These are phyloP conservation scores for Drosophila setifemur DNA, from an alignment of 1,140 invertebrate genomes.

Conservation along the genomic window DNA sequence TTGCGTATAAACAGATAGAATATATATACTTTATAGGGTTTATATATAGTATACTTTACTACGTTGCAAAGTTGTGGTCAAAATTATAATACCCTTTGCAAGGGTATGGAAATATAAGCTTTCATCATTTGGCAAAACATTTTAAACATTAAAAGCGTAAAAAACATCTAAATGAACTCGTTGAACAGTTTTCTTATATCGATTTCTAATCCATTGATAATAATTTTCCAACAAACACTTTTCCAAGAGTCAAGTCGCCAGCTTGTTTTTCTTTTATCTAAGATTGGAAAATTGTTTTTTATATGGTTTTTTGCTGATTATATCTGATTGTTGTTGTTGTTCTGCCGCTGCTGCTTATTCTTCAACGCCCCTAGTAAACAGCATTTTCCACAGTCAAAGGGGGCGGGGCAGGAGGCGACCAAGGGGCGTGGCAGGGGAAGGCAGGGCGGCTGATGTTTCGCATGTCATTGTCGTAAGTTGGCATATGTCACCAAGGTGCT, in stretches of 20 bases:
- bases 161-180: too few species aligned
- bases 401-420: not conserved
- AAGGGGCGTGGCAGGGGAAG: not conserved
- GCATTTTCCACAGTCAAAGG: constrained; percentile 3
- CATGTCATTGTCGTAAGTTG: constrained; percentile 70
- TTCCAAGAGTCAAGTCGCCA: not conserved
- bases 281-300: constrained; percentile 34
- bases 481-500: constrained; percentile 79
- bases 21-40: too few species aligned
- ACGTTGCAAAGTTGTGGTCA: too few species aligned
- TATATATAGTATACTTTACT: too few species aligned
- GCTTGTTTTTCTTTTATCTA: constrained; percentile 13
- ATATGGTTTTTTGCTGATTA: constrained; percentile 12
- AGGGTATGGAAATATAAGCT: not conserved
- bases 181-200: not conserved
- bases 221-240: not conserved
- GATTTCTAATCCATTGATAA: constrained; percentile 11
- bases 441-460: constrained; percentile 21
- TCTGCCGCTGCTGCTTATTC: not conserved
- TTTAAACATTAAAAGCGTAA: too few species aligned
- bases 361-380: not conserved
- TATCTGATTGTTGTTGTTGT: constrained; percentile 27
- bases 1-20: too few species aligned
- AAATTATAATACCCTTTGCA: too few species aligned
- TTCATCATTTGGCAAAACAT: too few species aligned